These are phyloP conservation scores for Platygyra sinensis DNA, from an alignment of 64 coral and sea anemone genomes.

Conservation along the genomic window DNA sequence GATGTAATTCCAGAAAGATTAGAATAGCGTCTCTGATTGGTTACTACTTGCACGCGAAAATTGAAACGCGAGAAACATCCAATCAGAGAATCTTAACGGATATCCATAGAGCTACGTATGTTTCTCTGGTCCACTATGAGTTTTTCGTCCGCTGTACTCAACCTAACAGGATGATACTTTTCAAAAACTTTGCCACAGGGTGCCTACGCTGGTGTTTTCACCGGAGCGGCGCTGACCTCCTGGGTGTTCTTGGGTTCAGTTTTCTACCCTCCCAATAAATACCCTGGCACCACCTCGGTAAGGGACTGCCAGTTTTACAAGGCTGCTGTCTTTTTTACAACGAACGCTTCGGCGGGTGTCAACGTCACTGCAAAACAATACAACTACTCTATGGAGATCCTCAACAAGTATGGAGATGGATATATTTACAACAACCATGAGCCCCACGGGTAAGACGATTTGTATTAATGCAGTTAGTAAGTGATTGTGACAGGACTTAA, in stretches of 20 bases:
- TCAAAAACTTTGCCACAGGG: constrained; percentile 31
- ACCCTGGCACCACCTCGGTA: constrained; percentile 61
- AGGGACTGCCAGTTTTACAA: constrained; percentile 65
- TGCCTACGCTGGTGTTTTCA: constrained; percentile 79
- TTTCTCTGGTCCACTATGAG: too few relatives aligned
- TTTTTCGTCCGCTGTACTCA: too few relatives aligned
- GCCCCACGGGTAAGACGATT: constrained; percentile 82
- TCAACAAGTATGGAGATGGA: constrained; percentile 43
- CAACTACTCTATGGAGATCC: background rate
- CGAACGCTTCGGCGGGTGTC: background rate
- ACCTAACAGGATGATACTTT: background rate
- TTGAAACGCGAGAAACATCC: too few relatives aligned
- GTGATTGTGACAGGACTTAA: too few relatives aligned
- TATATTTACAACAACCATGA: constrained; percentile 61
- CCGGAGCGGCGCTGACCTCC: constrained; percentile 42
- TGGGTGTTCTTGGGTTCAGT: constrained; percentile 84
- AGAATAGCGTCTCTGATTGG: too few relatives aligned
- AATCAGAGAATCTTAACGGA: too few relatives aligned
- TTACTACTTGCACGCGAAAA: too few relatives aligned
- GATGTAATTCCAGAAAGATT: too few relatives aligned
- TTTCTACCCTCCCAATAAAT: constrained; percentile 74
- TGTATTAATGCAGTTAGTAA: too few relatives aligned
- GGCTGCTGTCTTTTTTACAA: constrained; percentile 4
- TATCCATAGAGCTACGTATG: too few relatives aligned
- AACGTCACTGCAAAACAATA: background rate